A percentile compares a stretch with the other conserved stretches of the same genome.
Evolutionary conservation across 2,797 vertebrate species (phyloP).

Genomic region (Falco biarmicus): DNA sequence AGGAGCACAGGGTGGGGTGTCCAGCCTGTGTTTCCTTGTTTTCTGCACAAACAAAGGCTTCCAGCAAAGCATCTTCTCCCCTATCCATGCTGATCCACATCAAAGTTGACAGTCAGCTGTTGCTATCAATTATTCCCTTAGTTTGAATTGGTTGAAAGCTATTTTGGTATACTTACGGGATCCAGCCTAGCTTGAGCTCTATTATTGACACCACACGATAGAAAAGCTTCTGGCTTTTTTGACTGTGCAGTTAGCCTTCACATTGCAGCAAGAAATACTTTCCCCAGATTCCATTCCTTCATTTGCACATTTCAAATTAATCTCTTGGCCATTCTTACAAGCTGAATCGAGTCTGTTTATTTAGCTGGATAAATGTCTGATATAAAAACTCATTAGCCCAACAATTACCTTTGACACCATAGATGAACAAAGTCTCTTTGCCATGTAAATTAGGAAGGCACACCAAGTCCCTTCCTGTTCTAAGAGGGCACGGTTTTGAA

Average conservation of each 20-base stretch:
- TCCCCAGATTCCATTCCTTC: neutral
- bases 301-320: slow-evolving; percentile 22
- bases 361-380: slow-evolving; percentile 50
- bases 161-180: neutral
- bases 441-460: slow-evolving; percentile 53
- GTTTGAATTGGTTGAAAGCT: neutral
- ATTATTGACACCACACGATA: neutral
- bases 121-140: neutral
- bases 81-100: neutral
- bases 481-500: slow-evolving; percentile 21
- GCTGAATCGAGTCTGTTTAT: slow-evolving; percentile 28
- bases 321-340: slow-evolving; percentile 25
- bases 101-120: neutral
- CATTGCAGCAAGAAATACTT: neutral
- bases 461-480: neutral
- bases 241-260: neutral
- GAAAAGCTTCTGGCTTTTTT: neutral
- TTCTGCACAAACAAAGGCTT: neutral
- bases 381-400: slow-evolving; percentile 63
- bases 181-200: neutral
- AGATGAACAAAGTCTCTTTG: slow-evolving; percentile 33
- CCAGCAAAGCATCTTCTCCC: neutral
- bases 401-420: slow-evolving; percentile 38
- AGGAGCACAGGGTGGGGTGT: neutral
- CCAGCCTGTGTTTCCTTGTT: neutral